Base-by-base conservation (phyloP, 2,113 vertebrate species). In the Brachyhypopomus gauderio region DNA sequence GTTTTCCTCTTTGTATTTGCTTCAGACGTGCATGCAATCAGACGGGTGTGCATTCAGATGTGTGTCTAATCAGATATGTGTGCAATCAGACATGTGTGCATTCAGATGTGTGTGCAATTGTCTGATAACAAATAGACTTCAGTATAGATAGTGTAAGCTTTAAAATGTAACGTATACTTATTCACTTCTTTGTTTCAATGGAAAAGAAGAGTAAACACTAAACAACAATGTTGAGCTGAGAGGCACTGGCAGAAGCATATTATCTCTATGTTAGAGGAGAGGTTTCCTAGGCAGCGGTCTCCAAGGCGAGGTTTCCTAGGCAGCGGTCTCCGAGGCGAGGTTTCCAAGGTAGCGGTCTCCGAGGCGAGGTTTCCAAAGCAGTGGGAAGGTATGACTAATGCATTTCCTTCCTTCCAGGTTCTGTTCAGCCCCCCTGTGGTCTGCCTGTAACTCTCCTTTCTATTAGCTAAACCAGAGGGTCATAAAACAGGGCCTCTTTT, bases 331-430 rank as follows among this genome's bases (percentile, higher is more conserved):
- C n/a, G n/a, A n/a, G 30, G 3, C 30, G 2, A 30, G 30, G 30
- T 30, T 30, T 30, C 30, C 30, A 30, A 30, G 30, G 30, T 3
- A 30, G 30, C 3, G 30, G 30, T 30, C 30, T 30, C 30, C 3
- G 30, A 30, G 4, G 23, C 4, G 27, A 55, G 36, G 71, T 78
- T 78, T 78, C 71, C 72, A 63, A 38, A 55, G 1, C 52, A 70
- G 48, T 12, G 64, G 58, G 23, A 70, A 69, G 22, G 60, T 23
- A 48, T 75, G 69, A 63, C 59, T 80, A 59, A 80, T 72, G 77
- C 19, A 17, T 36, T 34, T 75, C 5, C 75, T 85, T 84, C 52
- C 72, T 82, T 59, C 56, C 73, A 30, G 64, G 67, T 52, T 72
- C 56, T 23, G 78, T 34, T 30, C 56, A 19, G 3, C 62, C 56